phyloP scores from a whole-genome alignment of 2,113 vertebrate species.

The Cyanoliseus patagonus region DNA sequence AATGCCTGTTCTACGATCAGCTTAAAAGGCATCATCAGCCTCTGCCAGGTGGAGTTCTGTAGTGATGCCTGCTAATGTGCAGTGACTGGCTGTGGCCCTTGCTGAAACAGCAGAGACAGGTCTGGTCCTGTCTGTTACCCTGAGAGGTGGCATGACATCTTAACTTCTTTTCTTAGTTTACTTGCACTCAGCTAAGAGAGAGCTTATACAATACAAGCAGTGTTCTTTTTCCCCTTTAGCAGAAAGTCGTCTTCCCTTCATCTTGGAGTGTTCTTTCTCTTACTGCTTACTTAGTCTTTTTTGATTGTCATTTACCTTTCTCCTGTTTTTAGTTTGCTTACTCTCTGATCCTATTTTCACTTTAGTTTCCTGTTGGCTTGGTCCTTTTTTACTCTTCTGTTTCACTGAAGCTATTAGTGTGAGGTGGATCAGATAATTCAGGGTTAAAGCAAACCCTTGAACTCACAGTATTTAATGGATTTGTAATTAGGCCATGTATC shows the following conservation, averaged over 20 bases:
- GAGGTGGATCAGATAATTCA: neutral
- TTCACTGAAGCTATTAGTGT: neutral
- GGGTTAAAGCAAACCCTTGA: slow-evolving; percentile 35
- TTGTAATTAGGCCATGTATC: slow-evolving; percentile 46
- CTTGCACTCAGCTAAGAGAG: neutral
- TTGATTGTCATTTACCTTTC: neutral
- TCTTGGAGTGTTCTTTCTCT: neutral
- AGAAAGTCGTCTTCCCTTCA: neutral
- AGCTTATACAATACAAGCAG: neutral
- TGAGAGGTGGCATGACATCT: neutral
- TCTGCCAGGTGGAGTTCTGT: neutral
- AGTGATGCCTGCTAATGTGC: no score
- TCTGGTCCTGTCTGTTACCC: neutral
- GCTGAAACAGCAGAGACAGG: neutral
- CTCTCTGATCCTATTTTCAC: neutral
- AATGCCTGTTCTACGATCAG: fast-evolving
- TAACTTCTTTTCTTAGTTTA: neutral
- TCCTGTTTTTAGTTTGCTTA: neutral
- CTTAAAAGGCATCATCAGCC: neutral
- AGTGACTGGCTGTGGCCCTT: neutral
- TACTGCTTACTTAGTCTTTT: neutral
- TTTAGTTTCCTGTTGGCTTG: neutral
- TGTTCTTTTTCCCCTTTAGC: neutral
- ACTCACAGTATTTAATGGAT: slow-evolving; percentile 13
- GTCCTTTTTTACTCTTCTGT: neutral